Base-by-base conservation (phyloP, 2,888 invertebrate species). In the Xestoiulus laeticollis region DNA sequence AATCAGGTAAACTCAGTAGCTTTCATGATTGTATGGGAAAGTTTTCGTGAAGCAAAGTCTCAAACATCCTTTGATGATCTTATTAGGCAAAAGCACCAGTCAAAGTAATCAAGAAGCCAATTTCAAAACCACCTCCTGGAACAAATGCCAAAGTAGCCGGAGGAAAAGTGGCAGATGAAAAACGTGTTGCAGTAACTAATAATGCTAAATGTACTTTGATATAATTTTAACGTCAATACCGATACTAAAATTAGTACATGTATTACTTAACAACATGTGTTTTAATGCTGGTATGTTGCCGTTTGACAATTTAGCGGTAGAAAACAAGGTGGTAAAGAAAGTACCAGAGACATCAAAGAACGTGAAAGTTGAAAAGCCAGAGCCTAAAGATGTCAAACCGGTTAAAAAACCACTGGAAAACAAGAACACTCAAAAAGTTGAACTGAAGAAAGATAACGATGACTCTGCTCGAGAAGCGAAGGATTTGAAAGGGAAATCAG, bases 381-480 rank as follows among this genome's bases (percentile, higher is more conserved):
- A 84, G n/a, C 38, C 84, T 33, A 84, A 84, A 84, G 84, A 84
- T 43, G 84, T n/a, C 16, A 84, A 84, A 8, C 38, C 16, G 16
- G 33, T 84, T n/a, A 84, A 43, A 84, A 84, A 43, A 33, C 43
- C 33, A 22, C 33, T 16, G 12, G 84, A 84, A 84, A 53, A 32
- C 86, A 86, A 48, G 48, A 86, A 48, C 26, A 48, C 26, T 86
- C n/a, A n/a, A 22, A 86, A 86, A 86, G 30, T 26, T 32, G 86
- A 86, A 5, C 14, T 86, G 8, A 86, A 86, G 30, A 86, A 86
- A 22, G 86, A 86, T 1, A 85, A n/a, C 10, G 86, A 86, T 10
- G 53, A 48, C 3, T 22, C 38, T 8, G 22, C 22, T 53, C 86
- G 30, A 26, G 86, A 48, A 22, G 26, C 48, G 48, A 86, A 86